These are phyloP conservation scores for Urechis unicinctus DNA, from an alignment of 2,888 invertebrate species.

Conservation along the genomic window DNA sequence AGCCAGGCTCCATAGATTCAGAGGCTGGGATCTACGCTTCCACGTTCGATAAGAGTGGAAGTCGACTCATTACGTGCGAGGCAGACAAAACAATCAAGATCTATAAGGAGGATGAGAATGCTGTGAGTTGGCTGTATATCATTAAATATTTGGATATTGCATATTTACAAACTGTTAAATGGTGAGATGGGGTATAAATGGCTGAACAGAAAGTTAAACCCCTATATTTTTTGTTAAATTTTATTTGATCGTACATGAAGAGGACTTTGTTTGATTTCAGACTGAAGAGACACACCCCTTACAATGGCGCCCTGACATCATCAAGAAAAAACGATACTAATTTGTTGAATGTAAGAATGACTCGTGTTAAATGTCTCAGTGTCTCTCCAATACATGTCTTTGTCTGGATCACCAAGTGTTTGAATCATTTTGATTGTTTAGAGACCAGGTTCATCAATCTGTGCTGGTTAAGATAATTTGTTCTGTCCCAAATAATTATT, in stretches of 20 bases:
- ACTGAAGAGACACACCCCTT: slow-evolving; percentile 94
- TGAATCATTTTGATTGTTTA: no score
- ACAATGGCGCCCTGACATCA: slow-evolving; percentile 93
- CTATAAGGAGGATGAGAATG: slow-evolving; percentile 93
- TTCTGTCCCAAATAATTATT: no score
- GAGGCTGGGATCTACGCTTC: slow-evolving; percentile 97
- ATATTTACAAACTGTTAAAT: no score
- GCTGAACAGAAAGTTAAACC: no score
- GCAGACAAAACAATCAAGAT: slow-evolving; percentile 99
- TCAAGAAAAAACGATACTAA: slow-evolving; percentile 16
- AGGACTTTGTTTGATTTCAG: slow-evolving; percentile 50
- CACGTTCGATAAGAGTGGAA: slow-evolving; percentile 90
- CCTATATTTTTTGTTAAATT: background rate
- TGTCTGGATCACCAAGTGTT: no score
- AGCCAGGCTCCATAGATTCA: slow-evolving; percentile 98
- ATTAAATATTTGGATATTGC: background rate
- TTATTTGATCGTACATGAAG: background rate
- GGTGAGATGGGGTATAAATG: no score
- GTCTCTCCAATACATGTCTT: no score
- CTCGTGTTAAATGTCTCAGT: no score
- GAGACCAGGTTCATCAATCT: no score
- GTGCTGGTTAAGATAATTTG: no score
- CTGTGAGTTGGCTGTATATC: slow-evolving; percentile 53
- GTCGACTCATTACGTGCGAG: slow-evolving; percentile 89
- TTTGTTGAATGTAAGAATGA: no score